phyloP scores from a whole-genome alignment of 2,888 invertebrate species.

The Automeris io region DNA sequence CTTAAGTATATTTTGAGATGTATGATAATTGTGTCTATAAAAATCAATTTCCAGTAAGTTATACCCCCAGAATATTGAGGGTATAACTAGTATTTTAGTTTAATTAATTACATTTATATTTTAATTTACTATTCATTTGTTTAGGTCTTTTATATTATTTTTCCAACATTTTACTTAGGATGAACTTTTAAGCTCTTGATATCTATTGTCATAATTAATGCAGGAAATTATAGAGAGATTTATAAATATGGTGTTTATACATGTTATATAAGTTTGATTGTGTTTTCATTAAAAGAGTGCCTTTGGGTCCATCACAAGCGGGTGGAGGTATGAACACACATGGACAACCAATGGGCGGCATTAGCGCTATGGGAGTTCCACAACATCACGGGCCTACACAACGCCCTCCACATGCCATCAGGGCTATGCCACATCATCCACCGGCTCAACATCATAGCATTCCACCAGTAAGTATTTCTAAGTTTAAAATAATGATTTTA shows the following conservation, averaged over 20 bases:
- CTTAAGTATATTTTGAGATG: not conserved
- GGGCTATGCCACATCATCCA: conserved; percentile 60
- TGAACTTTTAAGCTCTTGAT: no score
- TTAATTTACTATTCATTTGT: no score
- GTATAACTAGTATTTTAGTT: not conserved
- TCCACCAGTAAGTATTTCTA: conserved; percentile 41
- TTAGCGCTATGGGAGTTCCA: conserved; percentile 45
- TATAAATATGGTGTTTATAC: conserved; percentile 1
- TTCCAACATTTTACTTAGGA: no score
- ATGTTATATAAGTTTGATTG: conserved; percentile 4
- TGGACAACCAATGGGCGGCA: conserved; percentile 45
- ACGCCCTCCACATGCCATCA: conserved; percentile 57
- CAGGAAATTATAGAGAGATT: no score
- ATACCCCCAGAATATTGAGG: not conserved
- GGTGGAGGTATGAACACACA: conserved; percentile 52
- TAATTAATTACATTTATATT: no score
- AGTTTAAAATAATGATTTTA: not conserved
- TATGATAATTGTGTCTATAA: no score
- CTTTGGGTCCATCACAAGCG: conserved; percentile 51
- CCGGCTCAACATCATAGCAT: conserved; percentile 54
- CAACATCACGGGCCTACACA: conserved; percentile 47
- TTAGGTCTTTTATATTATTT: no score
- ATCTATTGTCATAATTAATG: no score
- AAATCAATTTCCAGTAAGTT: no score
- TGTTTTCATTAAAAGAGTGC: conserved; percentile 40